These are phyloP conservation scores for Zygogramma bicolorata DNA, from an alignment of 2,888 invertebrate genomes.

Conservation along the genomic window DNA sequence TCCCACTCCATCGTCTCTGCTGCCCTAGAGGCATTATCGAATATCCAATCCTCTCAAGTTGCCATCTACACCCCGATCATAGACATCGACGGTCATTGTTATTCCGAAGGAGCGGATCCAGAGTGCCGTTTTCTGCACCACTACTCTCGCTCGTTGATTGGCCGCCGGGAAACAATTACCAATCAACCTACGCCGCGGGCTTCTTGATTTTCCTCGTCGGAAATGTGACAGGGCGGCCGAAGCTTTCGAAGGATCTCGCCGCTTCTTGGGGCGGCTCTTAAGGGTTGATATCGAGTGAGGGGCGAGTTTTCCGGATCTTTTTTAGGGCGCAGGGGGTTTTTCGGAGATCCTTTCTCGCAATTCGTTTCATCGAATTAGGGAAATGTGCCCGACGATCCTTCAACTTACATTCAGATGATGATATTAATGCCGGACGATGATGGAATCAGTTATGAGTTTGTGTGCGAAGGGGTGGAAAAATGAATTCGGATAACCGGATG, in stretches of 20 bases:
- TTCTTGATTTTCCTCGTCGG: not conserved
- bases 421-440: slow-evolving; percentile 52
- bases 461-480: not conserved
- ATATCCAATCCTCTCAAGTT: slow-evolving; percentile 34
- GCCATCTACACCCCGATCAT: slow-evolving; percentile 37
- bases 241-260: not conserved
- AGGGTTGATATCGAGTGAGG: slow-evolving; percentile 12
- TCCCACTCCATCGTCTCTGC: not conserved
- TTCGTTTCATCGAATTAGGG: slow-evolving; percentile 62
- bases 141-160: slow-evolving; percentile 66
- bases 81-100: slow-evolving; percentile 59
- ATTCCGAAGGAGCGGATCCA: slow-evolving; percentile 62
- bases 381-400: slow-evolving; percentile 58
- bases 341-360: slow-evolving; percentile 47
- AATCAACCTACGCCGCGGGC: slow-evolving; percentile 59
- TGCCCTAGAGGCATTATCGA: slow-evolving; percentile 22
- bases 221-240: not conserved
- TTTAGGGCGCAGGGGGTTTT: slow-evolving; percentile 16
- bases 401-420: slow-evolving; percentile 55
- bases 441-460: slow-evolving; percentile 44
- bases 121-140: slow-evolving; percentile 66
- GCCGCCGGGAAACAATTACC: slow-evolving; percentile 64
- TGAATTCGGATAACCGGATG: too few species aligned
- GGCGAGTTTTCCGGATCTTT: not conserved
- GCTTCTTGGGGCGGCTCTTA: not conserved